A percentile compares a stretch with the other conserved stretches of the same genome.
Evolutionary conservation across 2,113 vertebrate genomes (phyloP).

Genomic region (Diadophis punctatus): DNA sequence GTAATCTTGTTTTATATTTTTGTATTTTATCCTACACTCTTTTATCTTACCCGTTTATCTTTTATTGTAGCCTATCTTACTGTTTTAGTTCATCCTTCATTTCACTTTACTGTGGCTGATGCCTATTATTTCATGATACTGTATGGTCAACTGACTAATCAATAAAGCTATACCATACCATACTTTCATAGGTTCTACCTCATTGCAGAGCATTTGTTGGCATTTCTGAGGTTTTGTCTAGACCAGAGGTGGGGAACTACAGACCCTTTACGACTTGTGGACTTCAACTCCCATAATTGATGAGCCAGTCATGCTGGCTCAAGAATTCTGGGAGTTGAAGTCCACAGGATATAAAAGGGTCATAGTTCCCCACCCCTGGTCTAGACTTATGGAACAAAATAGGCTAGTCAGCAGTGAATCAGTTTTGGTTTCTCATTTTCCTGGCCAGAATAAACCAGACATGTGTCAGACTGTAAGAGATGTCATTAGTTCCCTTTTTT

Average conservation of each 20-base stretch:
- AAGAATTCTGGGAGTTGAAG: no score
- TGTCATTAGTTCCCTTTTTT: not conserved
- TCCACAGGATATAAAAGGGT: not conserved
- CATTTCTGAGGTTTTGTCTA: not conserved
- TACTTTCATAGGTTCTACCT: not conserved
- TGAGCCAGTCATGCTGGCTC: not conserved
- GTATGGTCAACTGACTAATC: not conserved
- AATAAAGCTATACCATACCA: not conserved
- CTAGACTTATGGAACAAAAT: not conserved
- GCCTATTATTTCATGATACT: not conserved
- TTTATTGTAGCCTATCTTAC: not conserved
- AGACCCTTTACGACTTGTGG: not conserved
- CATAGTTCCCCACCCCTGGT: not conserved
- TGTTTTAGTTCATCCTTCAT: not conserved
- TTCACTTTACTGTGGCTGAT: not conserved
- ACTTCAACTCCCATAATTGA: not conserved
- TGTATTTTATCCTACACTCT: not conserved
- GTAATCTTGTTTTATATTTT: not conserved
- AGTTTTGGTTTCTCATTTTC: not conserved
- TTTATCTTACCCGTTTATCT: not conserved
- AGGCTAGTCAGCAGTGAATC: not conserved
- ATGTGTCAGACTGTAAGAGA: not conserved
- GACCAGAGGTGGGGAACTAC: not conserved
- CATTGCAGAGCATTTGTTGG: not conserved
- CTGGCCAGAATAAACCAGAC: not conserved